Base-by-base conservation (phyloP, 2,113 vertebrate species). In the Cariama cristata region DNA sequence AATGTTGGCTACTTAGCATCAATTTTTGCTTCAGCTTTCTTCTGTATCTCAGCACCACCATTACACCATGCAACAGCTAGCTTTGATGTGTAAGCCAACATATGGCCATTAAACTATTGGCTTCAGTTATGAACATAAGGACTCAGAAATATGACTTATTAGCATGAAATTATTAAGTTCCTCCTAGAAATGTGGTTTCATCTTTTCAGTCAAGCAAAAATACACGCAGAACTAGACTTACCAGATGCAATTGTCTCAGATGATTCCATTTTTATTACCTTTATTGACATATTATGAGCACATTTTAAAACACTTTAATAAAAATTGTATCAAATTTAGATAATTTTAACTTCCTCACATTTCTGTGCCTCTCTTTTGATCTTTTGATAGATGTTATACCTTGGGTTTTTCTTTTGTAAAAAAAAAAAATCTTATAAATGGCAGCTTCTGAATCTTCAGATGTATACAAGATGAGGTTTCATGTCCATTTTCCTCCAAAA, bases 51-150 rank as follows among this genome's bases (percentile, higher is more conserved):
- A 88, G 76, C 28, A 77, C 44, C 42, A 74, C 60, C 49, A 18
- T 42, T 63, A 63, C 38, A 86, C 33, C 26, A 8, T 59, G 63
- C 63, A 83, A 66, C 12, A 88, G 67, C 88, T 47, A 82, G 30
- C 75, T 95, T 92, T 93, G 63, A 92, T 92, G 68, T 95, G 75
- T 84, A 96, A 96, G 82, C 47, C 86, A 96, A 77, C 97, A 97
- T 95, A 97, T 97, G 96, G 95, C 47, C 83, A 94, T 95, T 93
- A 95, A 96, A 64, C 16, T 96, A 72, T 49, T 88, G 94, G 88
- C 88, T 96, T 88, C 94, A 95, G 28, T 92, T 91, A 77, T 40
- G 75, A 93, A 90, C 72, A 92, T 35, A 90, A 94, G 88, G 82
- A 68, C 32, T 79, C 40, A 77, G 38, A 95, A 92, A 68, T 92